Evolutionary conservation across 2,113 vertebrate species (phyloP).

Genomic region (Eudyptes chrysolophus): DNA sequence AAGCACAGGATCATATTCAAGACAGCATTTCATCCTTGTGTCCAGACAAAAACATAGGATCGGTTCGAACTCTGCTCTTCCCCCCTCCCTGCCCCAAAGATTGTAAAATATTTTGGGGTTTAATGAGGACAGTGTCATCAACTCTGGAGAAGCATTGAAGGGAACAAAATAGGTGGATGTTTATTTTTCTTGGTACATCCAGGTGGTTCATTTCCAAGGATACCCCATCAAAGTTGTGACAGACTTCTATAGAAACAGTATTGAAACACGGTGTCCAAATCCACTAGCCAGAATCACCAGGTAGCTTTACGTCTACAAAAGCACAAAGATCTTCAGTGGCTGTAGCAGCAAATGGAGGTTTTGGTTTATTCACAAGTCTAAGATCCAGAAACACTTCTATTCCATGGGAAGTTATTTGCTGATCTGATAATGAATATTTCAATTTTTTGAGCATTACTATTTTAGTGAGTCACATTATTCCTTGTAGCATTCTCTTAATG

Average conservation of each 20-base stretch:
- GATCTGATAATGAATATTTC: neutral
- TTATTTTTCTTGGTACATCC: neutral
- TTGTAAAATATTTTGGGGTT: neutral
- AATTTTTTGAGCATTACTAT: neutral
- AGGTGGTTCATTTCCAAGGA: neutral
- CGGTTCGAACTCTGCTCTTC: neutral
- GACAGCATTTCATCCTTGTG: neutral
- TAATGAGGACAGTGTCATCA: neutral
- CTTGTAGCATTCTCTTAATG: neutral
- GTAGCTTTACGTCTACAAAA: neutral
- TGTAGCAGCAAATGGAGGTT: neutral
- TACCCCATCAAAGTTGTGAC: neutral
- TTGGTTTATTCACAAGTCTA: neutral
- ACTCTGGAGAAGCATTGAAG: neutral
- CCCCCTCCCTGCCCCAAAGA: fast-evolving
- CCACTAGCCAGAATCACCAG: neutral
- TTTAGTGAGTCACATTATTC: neutral
- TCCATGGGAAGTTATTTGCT: neutral
- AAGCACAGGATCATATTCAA: neutral
- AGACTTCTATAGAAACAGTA: neutral
- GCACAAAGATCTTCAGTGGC: neutral
- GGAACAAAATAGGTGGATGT: neutral
- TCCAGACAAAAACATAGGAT: neutral
- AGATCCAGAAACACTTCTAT: neutral
- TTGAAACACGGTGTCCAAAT: neutral